Evolutionary conservation across 2,888 invertebrate genomes (phyloP), one percentile per base, ranked within the genome.

Genomic region (Mantis religiosa): DNA sequence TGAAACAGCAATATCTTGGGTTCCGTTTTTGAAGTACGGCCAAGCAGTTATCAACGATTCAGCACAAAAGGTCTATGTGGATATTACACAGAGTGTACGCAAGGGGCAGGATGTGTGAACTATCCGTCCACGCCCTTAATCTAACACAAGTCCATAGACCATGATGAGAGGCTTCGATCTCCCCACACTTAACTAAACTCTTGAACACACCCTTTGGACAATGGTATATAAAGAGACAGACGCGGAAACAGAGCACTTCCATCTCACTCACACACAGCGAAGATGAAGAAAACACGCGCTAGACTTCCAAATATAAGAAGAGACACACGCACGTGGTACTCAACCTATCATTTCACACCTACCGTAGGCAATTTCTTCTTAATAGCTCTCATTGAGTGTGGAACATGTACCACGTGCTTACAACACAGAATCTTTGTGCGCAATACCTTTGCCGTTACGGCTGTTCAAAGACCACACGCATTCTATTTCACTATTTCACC

Each of bases 131-230:
- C 86, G 86, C 86, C 86, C 86, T 86, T 86, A 81, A 28, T 85
- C 71, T 86, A 86, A 86, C 86, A 86, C 86, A 54, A 85, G 85
- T 54, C 30, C 85, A 41, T 47, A 27, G 85, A 34, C 85, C 27
- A 85, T 41, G 28, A 41, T 12, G 54, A 28, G 34, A 85, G 85
- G 30, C 54, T 85, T 85, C 85, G 85, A 85, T 85, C 85, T 85
- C 85, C 85, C 85, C 47, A 47, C 85, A 85, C 85, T 30, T 54
- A 28, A 47, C 41, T 20, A 28, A 84, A 86, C 81, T 86, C 81
- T 81, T 86, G 54, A 81, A 86, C 86, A 86, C 86, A 86, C 86
- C 86, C 86, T 86, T 86, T 81, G 86, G 86, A 86, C 86, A 86
- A 86, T 86, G 86, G 81, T 30, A 54, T 15, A 81, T 47, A 86